Conservation (phyloP, 1,140 invertebrate species). For the Drosophila sp. region DNA sequence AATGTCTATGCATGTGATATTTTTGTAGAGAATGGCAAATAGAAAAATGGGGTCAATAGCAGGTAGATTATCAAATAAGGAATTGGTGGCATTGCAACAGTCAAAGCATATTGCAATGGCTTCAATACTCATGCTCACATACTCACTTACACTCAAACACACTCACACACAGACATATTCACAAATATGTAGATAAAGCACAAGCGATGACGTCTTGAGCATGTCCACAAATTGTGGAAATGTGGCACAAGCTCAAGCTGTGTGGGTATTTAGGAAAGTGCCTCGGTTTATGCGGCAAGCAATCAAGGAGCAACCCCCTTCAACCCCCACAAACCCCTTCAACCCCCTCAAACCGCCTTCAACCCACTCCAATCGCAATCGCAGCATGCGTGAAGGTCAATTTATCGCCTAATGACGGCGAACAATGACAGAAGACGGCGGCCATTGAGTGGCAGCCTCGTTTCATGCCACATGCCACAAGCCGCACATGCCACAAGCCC, state of each 20-base stretch:
- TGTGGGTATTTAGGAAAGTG: slow-evolving; percentile 48
- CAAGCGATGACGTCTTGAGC: slow-evolving; percentile 17
- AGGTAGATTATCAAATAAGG: slow-evolving; percentile 83
- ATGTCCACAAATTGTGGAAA: slow-evolving; percentile 30
- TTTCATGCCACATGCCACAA: slow-evolving; percentile 16
- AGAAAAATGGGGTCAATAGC: slow-evolving; percentile 82
- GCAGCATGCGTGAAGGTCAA: slow-evolving; percentile 75
- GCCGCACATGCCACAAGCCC: slow-evolving; percentile 1
- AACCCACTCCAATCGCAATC: slow-evolving; percentile 1
- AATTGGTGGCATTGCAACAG: slow-evolving; percentile 51
- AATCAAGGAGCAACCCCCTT: slow-evolving; percentile 59
- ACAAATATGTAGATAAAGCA: not conserved
- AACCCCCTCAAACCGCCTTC: not conserved
- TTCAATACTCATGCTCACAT: not conserved
- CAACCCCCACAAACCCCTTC: not conserved
- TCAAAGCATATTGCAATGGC: slow-evolving; percentile 31
- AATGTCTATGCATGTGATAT: slow-evolving; percentile 24
- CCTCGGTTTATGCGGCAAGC: slow-evolving; percentile 57
- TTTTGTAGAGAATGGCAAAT: slow-evolving; percentile 21
- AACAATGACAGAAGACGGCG: slow-evolving; percentile 53
- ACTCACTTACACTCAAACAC: not conserved
- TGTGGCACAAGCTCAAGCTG: slow-evolving; percentile 11
- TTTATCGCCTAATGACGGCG: slow-evolving; percentile 78
- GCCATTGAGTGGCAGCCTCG: slow-evolving; percentile 14
- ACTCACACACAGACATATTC: slow-evolving; percentile 9